Percentiles rank a stretch among this genome's conserved stretches.
These are phyloP conservation scores for Catocala nupta DNA, from an alignment of 2,888 invertebrate species.

Conservation along the genomic window DNA sequence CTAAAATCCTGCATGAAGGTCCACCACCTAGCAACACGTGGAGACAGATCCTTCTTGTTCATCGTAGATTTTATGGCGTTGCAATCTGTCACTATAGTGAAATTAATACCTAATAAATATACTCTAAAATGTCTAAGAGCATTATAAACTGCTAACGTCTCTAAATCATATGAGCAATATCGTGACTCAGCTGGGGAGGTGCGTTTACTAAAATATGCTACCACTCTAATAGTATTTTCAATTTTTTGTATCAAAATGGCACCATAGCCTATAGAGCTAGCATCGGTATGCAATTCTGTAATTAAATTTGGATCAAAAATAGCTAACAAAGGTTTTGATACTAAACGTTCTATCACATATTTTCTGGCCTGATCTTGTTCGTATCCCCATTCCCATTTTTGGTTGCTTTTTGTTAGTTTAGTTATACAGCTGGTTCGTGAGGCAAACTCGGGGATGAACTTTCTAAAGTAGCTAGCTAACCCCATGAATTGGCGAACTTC, in stretches of 20 bases:
- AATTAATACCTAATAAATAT: constrained; percentile 55
- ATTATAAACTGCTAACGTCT: constrained; percentile 48
- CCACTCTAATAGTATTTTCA: constrained; percentile 35
- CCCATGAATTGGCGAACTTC: constrained; percentile 13
- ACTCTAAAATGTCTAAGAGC: constrained; percentile 54
- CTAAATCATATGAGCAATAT: constrained; percentile 61
- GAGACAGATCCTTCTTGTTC: constrained; percentile 43
- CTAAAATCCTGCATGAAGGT: constrained; percentile 44
- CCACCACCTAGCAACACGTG: constrained; percentile 50
- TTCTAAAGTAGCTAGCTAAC: constrained; percentile 5
- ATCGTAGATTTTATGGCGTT: constrained; percentile 40
- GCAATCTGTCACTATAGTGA: constrained; percentile 23
- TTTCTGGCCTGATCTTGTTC: constrained; percentile 19
- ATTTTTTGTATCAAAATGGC: constrained; percentile 19
- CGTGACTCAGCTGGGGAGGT: constrained; percentile 47
- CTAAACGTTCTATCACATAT: constrained; percentile 40
- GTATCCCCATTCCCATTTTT: constrained; percentile 13
- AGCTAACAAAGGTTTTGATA: constrained; percentile 37
- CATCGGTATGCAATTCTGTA: constrained; percentile 49
- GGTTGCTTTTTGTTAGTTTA: constrained; percentile 6
- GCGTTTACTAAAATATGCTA: constrained; percentile 41
- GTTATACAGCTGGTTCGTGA: constrained; percentile 8
- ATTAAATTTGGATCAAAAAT: constrained; percentile 43
- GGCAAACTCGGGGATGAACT: constrained; percentile 9
- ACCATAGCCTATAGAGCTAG: constrained; percentile 50